These are phyloP conservation scores for Nylanderia fulva DNA, from an alignment of 1,140 invertebrate genomes.

Conservation along the genomic window DNA sequence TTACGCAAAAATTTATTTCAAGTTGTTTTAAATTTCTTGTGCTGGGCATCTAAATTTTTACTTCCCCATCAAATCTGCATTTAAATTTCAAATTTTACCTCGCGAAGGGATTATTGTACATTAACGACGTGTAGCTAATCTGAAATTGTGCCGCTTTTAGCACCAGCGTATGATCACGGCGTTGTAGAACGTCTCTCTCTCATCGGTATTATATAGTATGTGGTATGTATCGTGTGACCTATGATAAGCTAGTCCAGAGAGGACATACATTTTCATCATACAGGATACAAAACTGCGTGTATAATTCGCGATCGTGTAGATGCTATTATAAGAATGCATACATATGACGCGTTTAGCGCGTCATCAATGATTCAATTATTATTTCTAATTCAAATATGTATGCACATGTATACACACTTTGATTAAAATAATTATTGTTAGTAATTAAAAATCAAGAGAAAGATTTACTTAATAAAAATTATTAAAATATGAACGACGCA, in stretches of 20 bases:
- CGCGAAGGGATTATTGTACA: background rate
- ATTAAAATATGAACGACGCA: no score
- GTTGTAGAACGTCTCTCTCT: conserved; percentile 18
- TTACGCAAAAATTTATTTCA: background rate
- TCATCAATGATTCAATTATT: conserved; percentile 12
- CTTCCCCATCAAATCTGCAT: conserved; percentile 2
- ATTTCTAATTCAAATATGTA: no score
- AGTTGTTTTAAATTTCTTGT: background rate
- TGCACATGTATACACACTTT: no score
- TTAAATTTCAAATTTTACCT: conserved; percentile 10
- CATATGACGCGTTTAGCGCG: background rate
- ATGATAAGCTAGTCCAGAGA: conserved; percentile 21
- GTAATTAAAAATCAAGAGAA: conserved; percentile 1
- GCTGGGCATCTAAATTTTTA: background rate
- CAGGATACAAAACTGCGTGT: conserved; percentile 44
- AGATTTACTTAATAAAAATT: background rate
- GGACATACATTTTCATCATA: conserved; percentile 35
- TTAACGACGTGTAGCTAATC: conserved; percentile 52
- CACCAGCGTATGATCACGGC: conserved; percentile 15
- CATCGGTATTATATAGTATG: conserved; percentile 27
- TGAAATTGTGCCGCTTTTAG: conserved; percentile 49
- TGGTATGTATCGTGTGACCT: conserved; percentile 39
- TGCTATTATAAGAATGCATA: conserved; percentile 6
- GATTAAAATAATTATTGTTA: background rate
- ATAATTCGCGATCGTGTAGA: conserved; percentile 65